phyloP scores from a whole-genome alignment of 2,113 vertebrate species.

The Terrapene triunguis region DNA sequence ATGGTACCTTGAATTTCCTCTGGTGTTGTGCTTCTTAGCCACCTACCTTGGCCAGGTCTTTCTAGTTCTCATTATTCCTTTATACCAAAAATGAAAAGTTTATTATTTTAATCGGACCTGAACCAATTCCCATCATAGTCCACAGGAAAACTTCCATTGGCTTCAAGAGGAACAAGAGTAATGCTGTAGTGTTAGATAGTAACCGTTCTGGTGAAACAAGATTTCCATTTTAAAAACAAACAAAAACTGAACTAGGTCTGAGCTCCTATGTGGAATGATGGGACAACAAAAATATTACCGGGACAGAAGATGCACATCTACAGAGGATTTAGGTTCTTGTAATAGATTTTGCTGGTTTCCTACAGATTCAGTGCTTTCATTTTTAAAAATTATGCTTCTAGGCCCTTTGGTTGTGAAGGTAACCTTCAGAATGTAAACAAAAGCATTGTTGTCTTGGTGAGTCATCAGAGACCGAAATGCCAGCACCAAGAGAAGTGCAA shows the following conservation, averaged over 20 bases:
- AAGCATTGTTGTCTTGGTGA: not conserved
- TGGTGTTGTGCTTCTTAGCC: not conserved
- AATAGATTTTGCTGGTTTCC: not conserved
- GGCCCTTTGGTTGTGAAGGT: not conserved
- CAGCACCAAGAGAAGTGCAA: slow-evolving; percentile 50
- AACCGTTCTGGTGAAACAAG: not conserved
- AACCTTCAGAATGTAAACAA: not conserved
- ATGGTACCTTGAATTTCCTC: not conserved
- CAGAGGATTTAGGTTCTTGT: not conserved
- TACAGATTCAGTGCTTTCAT: not conserved
- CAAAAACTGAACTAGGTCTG: not conserved
- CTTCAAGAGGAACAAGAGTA: not conserved
- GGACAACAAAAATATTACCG: not conserved
- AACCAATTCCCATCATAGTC: not conserved
- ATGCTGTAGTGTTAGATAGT: not conserved
- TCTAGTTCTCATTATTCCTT: not conserved
- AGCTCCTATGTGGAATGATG: not conserved
- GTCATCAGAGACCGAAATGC: slow-evolving; percentile 6
- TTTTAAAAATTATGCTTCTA: not conserved
- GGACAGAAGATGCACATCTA: not conserved
- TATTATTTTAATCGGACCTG: not conserved
- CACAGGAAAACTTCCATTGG: not conserved
- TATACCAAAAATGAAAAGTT: not conserved
- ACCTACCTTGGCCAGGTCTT: not conserved
- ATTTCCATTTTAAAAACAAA: not conserved